Base-by-base conservation (phyloP, 2,797 vertebrate genomes). In the Avahi laniger region DNA sequence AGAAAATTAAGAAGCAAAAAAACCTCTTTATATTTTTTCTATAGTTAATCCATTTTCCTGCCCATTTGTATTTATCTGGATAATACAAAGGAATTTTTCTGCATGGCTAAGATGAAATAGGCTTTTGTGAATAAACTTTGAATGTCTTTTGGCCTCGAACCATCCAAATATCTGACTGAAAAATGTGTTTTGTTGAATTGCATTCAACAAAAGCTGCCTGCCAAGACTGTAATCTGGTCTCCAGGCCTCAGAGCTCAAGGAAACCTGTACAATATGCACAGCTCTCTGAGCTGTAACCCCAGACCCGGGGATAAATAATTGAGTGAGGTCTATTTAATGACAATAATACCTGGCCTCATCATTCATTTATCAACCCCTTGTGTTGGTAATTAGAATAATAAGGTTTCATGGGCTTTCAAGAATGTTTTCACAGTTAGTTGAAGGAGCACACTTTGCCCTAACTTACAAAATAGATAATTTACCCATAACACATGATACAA, bases 361-460 rank as follows among this genome's bases (percentile, higher is more conserved):
- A 98, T 98, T 98, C 26, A 98, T 98, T 98, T 97, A 99, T 96
- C 76, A 97, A 88, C 73, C 85, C 35, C 89, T 97, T 97, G 87
- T 98, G 98, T 97, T 96, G 96, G 96, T 98, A 98, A 98, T 98
- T 98, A 98, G 98, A 97, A 98, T 98, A 98, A 98, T 97, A 98
- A 98, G 82, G 98, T 98, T 98, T 96, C 97, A 80, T 84, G 97
- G 96, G 97, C 97, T 98, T 98, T 98, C 97, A 97, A 98, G 92
- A 93, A 97, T 75, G 86, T 72, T 98, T 98, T 98, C 98, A 97
- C 98, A 97, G 98, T 96, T 98, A 97, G 95, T 91, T 97, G 96
- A 97, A 65, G 1, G 79, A 91, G 67, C 65, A 98, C 93, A 96
- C 94, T 98, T 98, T 97, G 97, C 84, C 93, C 94, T 98, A 93